These are phyloP conservation scores for Lasioglossum pauxillum DNA, from an alignment of 2,888 invertebrate species.

Conservation along the genomic window DNA sequence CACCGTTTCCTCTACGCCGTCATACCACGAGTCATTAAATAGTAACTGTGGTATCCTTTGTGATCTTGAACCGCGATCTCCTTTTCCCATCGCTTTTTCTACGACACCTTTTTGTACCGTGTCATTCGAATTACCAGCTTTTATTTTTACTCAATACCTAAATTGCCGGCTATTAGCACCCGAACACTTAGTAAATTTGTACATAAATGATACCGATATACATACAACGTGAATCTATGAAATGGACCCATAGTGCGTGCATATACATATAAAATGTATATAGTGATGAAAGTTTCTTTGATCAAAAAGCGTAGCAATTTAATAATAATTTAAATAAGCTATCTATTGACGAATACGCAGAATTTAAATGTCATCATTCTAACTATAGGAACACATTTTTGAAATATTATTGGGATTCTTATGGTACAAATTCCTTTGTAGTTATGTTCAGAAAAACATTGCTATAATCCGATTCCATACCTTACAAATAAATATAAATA, in stretches of 20 bases:
- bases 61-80: not conserved
- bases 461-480: no score
- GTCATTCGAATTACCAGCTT: not conserved
- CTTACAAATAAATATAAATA: not conserved
- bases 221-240: no score
- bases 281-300: no score
- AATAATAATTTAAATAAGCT: not conserved
- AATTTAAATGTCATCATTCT: not conserved
- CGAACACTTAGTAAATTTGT: not conserved
- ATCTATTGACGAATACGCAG: not conserved
- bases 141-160: not conserved
- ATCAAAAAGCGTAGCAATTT: no score
- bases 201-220: not conserved
- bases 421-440: not conserved
- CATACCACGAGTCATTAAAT: not conserved
- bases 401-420: not conserved
- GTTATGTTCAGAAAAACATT: not conserved
- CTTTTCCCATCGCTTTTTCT: conserved; percentile 4
- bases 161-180: not conserved
- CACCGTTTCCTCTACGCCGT: conserved; percentile 36
- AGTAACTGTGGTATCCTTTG: conserved; percentile 27
- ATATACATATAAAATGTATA: not conserved
- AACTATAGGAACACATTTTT: not conserved
- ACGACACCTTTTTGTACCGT: not conserved
- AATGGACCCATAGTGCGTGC: no score